Evolutionary conservation across 2,797 vertebrate species (phyloP).

Genomic region (Eutrigla gurnardus): DNA sequence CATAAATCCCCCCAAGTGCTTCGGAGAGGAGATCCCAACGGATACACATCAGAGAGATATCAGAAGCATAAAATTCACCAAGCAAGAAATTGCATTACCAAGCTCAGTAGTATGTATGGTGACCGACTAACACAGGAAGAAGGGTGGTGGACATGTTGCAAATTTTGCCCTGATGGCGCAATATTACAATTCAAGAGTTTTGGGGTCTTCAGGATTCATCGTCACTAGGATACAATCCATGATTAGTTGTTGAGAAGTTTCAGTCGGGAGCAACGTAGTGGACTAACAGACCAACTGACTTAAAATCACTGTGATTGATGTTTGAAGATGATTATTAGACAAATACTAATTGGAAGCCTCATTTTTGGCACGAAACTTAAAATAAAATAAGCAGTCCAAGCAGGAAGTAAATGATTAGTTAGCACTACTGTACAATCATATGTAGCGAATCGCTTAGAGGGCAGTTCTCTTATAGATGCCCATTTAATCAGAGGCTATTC

Average conservation of each 20-base stretch:
- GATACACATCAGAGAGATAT: not conserved
- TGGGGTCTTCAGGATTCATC: not conserved
- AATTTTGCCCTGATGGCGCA: not conserved
- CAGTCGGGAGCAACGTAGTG: not conserved
- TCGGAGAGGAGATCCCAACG: not conserved
- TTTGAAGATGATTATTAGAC: not conserved
- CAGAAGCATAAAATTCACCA: not conserved
- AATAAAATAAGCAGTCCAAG: not conserved
- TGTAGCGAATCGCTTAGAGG: not conserved
- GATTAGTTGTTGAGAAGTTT: not conserved
- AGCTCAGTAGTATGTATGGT: not conserved
- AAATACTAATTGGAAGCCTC: not conserved
- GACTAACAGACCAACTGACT: not conserved
- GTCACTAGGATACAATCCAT: not conserved
- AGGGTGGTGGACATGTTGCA: too few species aligned
- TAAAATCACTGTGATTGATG: not conserved
- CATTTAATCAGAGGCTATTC: slow-evolving; percentile 51
- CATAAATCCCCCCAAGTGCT: not conserved
- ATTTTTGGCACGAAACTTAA: not conserved
- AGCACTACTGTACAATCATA: not conserved
- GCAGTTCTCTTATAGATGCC: slow-evolving; percentile 3
- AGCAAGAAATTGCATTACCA: not conserved
- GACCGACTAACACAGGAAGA: not conserved
- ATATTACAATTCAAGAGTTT: too few species aligned
- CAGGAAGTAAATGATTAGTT: slow-evolving; percentile 2